A percentile compares a stretch with the other conserved stretches of the same genome.
Evolutionary conservation across 1,140 invertebrate species (phyloP).

Genomic region (Lethrus apterus): DNA sequence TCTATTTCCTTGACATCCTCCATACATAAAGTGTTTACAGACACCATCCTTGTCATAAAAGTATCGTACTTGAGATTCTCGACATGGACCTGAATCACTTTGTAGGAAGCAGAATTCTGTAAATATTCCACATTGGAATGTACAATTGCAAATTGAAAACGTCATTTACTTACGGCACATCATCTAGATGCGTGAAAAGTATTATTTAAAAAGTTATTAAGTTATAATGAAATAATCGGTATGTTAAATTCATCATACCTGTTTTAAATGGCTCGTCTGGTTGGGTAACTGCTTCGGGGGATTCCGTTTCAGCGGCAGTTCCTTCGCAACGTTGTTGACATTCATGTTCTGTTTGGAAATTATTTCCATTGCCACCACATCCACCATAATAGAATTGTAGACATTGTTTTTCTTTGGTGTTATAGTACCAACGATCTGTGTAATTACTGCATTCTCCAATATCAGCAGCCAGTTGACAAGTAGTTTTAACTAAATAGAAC

Average conservation of each 20-base stretch:
- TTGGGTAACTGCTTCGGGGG: slow-evolving; percentile 13
- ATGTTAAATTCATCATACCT: slow-evolving; percentile 16
- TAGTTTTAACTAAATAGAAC: slow-evolving; percentile 54
- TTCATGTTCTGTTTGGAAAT: slow-evolving; percentile 60
- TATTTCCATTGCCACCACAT: slow-evolving; percentile 75
- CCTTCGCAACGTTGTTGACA: slow-evolving; percentile 56
- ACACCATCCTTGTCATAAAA: slow-evolving; percentile 74
- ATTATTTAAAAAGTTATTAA: slow-evolving; percentile 22
- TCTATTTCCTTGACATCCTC: slow-evolving; percentile 77
- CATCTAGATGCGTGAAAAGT: too few species aligned
- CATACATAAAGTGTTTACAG: slow-evolving; percentile 76
- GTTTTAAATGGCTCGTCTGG: slow-evolving; percentile 23
- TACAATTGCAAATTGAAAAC: too few species aligned
- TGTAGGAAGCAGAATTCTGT: slow-evolving; percentile 65
- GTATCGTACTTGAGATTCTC: slow-evolving; percentile 54
- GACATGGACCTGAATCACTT: slow-evolving; percentile 63
- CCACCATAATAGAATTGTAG: slow-evolving; percentile 75
- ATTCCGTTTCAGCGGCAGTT: slow-evolving; percentile 10
- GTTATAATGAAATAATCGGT: slow-evolving; percentile 2
- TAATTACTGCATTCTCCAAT: slow-evolving; percentile 76
- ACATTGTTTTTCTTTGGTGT: slow-evolving; percentile 63
- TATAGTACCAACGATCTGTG: slow-evolving; percentile 74
- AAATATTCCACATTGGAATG: too few species aligned
- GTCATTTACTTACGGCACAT: too few species aligned
- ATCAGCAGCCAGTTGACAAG: slow-evolving; percentile 66